Base-by-base conservation (phyloP, 2,888 invertebrate genomes). In the Melipona bicolor region DNA sequence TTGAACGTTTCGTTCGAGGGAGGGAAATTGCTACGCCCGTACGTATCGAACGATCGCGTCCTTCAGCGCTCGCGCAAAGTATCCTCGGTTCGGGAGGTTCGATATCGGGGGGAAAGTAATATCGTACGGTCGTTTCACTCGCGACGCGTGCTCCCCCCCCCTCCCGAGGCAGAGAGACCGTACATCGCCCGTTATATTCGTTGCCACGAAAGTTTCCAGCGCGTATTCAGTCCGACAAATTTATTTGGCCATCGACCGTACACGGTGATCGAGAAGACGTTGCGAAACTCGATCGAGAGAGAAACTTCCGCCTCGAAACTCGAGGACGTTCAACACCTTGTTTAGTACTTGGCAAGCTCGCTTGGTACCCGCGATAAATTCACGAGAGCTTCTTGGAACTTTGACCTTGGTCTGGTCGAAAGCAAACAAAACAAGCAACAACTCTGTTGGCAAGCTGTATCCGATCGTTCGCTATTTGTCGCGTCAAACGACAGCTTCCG, bases 11-110 rank as follows among this genome's bases (percentile, higher is more conserved):
- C 43, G 24, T 81, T 65, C 65, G 65, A 54, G 81, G 70, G 65
- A 52, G 81, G 70, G 65, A 75, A 61, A 81, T 70, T 70, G 74
- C 65, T 52, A 43, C 52, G n/a, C 59, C 43, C 32, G 56, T 43
- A 15, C 50, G 43, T 70, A 75, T 81, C 81, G 74, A 75, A 32
- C 62, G 9, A 78, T 80, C 62, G 73, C 54, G 32, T 81, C 65
- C 56, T 59, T 15, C 21, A 49, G n/a, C 43, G n/a, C 15, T 61
- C 50, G 56, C 56, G 43, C 69, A 43, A 67, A 81, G 52, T 65
- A 70, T 43, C 50, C 70, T 75, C 81, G 73, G 69, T 74, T 74
- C 56, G 69, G 43, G 43, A 64, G 56, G 80, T 56, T 59, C 69
- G 27, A 74, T 80, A 11, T 43, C 43, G 54, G 64, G 76, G 64